phyloP scores from a whole-genome alignment of 2,113 vertebrate species.

The Turdus rufiventris region DNA sequence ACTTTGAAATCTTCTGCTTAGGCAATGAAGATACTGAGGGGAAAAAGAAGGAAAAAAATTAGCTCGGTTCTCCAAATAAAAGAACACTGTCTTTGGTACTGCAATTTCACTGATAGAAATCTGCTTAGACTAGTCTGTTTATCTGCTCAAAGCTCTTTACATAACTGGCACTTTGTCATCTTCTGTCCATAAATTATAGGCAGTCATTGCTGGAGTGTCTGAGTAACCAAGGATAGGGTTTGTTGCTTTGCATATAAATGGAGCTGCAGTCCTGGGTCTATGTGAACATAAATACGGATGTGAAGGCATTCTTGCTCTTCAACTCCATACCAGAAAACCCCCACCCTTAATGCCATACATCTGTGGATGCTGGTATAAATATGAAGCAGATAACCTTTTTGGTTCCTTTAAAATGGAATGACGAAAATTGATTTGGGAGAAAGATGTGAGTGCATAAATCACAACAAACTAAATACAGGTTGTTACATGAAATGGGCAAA shows the following conservation, averaged over 20 bases:
- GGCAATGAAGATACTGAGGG: neutral
- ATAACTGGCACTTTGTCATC: neutral
- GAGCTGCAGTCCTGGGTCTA: neutral
- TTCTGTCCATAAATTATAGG: neutral
- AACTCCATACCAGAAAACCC: neutral
- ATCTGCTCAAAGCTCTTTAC: slow-evolving; percentile 10
- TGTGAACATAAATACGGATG: neutral
- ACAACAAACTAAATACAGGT: neutral
- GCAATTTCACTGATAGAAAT: neutral
- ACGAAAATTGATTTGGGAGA: neutral
- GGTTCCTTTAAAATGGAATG: neutral
- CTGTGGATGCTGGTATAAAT: neutral
- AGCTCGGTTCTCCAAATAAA: neutral
- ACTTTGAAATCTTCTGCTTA: neutral
- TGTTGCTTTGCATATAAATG: neutral
- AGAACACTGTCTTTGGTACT: neutral
- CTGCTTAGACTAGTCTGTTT: neutral
- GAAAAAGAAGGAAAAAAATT: neutral
- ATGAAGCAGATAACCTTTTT: neutral
- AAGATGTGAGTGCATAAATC: neutral
- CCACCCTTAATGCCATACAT: neutral
- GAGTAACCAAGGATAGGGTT: neutral
- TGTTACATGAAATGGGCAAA: neutral
- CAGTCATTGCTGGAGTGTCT: neutral
- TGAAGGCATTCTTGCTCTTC: neutral